phyloP scores from a whole-genome alignment of 2,888 invertebrate genomes.

The Orthosia gothica region DNA sequence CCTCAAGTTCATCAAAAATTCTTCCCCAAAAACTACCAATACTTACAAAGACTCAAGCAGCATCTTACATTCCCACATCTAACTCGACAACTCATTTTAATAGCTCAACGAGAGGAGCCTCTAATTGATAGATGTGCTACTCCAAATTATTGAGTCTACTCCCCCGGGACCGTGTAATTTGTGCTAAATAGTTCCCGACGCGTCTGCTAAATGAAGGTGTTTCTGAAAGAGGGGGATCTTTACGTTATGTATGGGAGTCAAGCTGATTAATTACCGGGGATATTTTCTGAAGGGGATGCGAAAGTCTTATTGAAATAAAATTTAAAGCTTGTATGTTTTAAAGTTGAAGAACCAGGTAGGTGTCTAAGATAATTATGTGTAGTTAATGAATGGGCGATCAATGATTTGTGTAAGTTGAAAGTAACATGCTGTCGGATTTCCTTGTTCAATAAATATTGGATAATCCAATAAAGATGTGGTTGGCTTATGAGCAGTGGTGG shows the following conservation, averaged over 20 bases:
- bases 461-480: no score
- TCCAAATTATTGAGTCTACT: constrained; percentile 73
- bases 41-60: constrained; percentile 23
- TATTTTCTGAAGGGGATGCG: constrained; percentile 2
- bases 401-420: no score
- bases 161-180: constrained; percentile 68
- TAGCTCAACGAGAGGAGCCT: constrained; percentile 58
- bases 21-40: constrained; percentile 8
- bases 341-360: background rate
- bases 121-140: constrained; percentile 71
- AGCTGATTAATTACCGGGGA: constrained; percentile 42
- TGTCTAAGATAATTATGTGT: no score
- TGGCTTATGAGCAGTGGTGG: no score
- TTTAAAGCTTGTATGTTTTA: background rate
- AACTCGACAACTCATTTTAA: constrained; percentile 67
- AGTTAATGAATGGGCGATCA: no score
- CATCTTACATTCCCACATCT: constrained; percentile 53
- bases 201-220: constrained; percentile 54
- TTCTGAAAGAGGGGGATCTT: constrained; percentile 42
- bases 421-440: no score
- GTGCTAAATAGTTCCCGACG: constrained; percentile 66
- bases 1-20: constrained; percentile 6
- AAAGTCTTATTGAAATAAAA: background rate
- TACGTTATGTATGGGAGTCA: constrained; percentile 40
- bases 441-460: no score